Percentiles rank a stretch among this genome's conserved stretches.
phyloP scores from a whole-genome alignment of 53 echinoderm and acorn worm genomes.

The Paracentrotus lividus region DNA sequence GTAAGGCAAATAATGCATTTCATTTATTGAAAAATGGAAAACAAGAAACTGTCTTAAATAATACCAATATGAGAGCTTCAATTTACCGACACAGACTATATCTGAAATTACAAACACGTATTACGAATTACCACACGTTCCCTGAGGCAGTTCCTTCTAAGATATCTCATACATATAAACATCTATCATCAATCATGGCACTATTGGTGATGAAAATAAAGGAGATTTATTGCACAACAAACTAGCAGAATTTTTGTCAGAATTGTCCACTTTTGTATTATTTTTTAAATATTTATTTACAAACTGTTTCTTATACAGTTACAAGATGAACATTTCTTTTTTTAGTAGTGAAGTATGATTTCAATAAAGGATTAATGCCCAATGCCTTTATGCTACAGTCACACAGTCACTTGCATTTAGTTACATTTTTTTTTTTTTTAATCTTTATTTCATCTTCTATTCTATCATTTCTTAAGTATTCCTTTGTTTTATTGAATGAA shows the following conservation, averaged over 20 bases:
- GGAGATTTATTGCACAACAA: neutral
- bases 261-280: no score
- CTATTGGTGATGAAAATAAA: neutral
- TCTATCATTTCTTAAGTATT: no score
- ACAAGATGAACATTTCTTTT: no score
- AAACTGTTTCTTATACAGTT: no score
- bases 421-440: no score
- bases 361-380: no score
- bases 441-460: no score
- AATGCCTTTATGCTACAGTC: no score
- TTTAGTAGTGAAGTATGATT: no score
- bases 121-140: neutral
- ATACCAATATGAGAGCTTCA: neutral
- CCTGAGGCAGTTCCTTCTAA: neutral
- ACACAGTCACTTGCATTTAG: no score
- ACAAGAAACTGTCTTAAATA: neutral
- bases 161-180: neutral
- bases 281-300: no score
- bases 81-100: neutral
- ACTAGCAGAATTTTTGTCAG: neutral
- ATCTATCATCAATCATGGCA: neutral
- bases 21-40: neutral
- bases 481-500: no score
- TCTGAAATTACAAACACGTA: constrained; percentile 13
- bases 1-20: neutral